A percentile compares a stretch with the other conserved stretches of the same genome.
Evolutionary conservation across 2,888 invertebrate species (phyloP).

Genomic region (Alcis repandata): DNA sequence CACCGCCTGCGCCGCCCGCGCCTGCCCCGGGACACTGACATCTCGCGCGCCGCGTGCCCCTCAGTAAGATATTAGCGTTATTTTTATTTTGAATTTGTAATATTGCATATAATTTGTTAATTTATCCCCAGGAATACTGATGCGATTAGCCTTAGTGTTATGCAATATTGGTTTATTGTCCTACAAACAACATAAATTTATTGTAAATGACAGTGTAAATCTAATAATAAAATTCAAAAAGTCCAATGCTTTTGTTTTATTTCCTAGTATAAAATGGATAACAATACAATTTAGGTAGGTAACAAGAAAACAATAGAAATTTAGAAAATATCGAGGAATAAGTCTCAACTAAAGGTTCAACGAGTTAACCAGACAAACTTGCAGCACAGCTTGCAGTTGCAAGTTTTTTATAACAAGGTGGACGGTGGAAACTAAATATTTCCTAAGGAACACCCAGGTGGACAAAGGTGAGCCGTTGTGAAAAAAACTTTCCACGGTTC

Average conservation of each 20-base stretch:
- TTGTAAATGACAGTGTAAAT: slow-evolving; percentile 87
- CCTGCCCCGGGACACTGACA: slow-evolving; percentile 52
- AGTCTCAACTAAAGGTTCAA: too few species aligned
- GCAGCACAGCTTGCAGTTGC: too few species aligned
- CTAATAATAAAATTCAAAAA: slow-evolving; percentile 87
- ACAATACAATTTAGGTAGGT: too few species aligned
- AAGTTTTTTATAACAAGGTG: too few species aligned
- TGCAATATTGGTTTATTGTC: slow-evolving; percentile 86
- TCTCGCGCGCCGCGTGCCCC: slow-evolving; percentile 70
- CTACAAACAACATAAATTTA: slow-evolving; percentile 87
- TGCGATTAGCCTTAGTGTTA: slow-evolving; percentile 87
- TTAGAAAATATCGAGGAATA: too few species aligned
- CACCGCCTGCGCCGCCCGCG: slow-evolving; percentile 57
- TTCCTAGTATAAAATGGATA: slow-evolving; percentile 33
- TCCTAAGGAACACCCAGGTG: too few species aligned
- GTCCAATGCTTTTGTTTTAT: slow-evolving; percentile 77
- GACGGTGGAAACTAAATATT: too few species aligned
- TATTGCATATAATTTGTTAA: slow-evolving; percentile 86
- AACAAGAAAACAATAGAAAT: not conserved
- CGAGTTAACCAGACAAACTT: too few species aligned
- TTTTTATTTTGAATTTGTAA: slow-evolving; percentile 85
- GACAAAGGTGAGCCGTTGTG: too few species aligned
- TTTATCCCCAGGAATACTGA: slow-evolving; percentile 86
- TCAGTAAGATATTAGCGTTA: slow-evolving; percentile 86
- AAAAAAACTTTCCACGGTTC: too few species aligned